Evolutionary conservation across 2,888 invertebrate genomes (phyloP).

Genomic region (Athetis lepigone): DNA sequence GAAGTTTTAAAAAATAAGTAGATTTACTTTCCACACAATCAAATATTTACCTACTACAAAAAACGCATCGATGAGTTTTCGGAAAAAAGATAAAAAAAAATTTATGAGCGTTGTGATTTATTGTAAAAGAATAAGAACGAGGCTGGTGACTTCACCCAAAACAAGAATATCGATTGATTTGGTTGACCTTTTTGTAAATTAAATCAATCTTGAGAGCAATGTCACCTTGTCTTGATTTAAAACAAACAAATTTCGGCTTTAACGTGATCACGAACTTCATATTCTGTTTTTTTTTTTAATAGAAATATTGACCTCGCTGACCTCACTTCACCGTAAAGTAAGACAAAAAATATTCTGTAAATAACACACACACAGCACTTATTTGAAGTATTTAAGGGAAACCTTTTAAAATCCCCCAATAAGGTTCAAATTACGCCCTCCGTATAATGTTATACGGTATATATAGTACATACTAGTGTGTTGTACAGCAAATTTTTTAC

Average conservation of each 20-base stretch:
- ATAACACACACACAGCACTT: neutral
- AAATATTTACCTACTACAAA: no score
- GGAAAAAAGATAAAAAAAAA: no score
- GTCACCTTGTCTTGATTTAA: slow-evolving; percentile 19
- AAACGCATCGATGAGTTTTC: no score
- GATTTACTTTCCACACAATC: no score
- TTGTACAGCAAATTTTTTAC: slow-evolving; percentile 36
- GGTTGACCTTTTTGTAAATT: slow-evolving; percentile 19
- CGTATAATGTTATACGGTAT: slow-evolving; percentile 15
- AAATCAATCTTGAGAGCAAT: slow-evolving; percentile 11
- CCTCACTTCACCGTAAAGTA: neutral
- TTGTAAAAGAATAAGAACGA: no score
- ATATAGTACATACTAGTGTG: slow-evolving; percentile 9
- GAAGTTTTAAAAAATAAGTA: no score
- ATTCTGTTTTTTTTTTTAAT: slow-evolving; percentile 1
- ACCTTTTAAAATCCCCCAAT: slow-evolving; percentile 37
- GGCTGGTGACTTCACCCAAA: no score
- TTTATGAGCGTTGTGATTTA: no score
- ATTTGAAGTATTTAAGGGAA: slow-evolving; percentile 21
- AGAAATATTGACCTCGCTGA: slow-evolving; percentile 6
- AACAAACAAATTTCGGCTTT: slow-evolving; percentile 2
- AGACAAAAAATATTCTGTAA: slow-evolving; percentile 3
- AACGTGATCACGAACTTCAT: neutral
- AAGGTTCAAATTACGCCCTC: slow-evolving; percentile 30
- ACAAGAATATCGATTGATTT: slow-evolving; percentile 20